A percentile compares a stretch with the other conserved stretches of the same genome.
These are phyloP conservation scores for Conistra vaccinii DNA, from an alignment of 2,888 invertebrate species.

Conservation along the genomic window DNA sequence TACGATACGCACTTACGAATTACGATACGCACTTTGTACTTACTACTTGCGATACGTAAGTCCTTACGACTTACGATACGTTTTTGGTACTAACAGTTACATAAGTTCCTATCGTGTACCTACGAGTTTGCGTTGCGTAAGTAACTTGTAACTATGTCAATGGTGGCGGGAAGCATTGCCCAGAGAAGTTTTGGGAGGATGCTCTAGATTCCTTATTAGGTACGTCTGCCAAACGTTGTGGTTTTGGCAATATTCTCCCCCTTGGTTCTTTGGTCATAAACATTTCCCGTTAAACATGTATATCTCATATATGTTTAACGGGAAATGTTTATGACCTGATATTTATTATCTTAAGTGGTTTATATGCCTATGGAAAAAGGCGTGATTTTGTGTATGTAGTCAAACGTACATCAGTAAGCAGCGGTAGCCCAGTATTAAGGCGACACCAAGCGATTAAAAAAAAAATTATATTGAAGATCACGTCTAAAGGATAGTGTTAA, in stretches of 20 bases:
- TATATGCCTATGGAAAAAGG: no score
- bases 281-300: no score
- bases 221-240: not conserved
- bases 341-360: not conserved
- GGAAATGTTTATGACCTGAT: not conserved
- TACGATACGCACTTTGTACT: conserved; percentile 7
- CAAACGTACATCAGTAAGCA: not conserved
- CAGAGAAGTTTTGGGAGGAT: not conserved
- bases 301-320: no score
- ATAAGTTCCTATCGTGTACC: conserved; percentile 1
- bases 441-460: no score
- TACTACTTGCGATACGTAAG: not conserved
- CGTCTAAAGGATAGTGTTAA: no score
- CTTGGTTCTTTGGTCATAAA: no score
- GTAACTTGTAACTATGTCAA: conserved; percentile 22
- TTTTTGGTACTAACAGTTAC: conserved; percentile 39
- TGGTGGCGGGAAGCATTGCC: not conserved
- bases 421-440: no score
- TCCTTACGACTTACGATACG: conserved; percentile 23
- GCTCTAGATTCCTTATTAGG: not conserved
- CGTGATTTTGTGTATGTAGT: not conserved
- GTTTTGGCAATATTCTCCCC: not conserved
- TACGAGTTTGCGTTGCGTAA: conserved; percentile 3
- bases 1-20: conserved; percentile 26
- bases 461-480: no score